Percentiles rank a stretch among this genome's conserved stretches.
Conservation (phyloP, 2,113 vertebrate species). For the Gambusia holbrooki region DNA sequence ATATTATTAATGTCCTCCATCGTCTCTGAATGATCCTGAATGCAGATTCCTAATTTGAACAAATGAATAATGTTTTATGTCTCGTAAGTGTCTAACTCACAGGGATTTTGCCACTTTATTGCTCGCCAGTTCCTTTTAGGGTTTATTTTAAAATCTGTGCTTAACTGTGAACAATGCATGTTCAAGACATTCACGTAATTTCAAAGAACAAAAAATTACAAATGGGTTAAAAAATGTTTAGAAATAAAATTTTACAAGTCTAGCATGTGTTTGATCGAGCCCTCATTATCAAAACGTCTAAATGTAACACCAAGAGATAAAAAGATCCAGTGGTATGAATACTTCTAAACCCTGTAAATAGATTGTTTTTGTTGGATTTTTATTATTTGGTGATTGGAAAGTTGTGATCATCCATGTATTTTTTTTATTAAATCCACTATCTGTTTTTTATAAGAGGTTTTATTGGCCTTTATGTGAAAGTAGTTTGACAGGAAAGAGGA, state of each 20-base stretch:
- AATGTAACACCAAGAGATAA: not conserved
- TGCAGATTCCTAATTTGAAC: too few relatives aligned
- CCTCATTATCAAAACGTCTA: too few relatives aligned
- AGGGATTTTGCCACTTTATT: not conserved
- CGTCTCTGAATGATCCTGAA: not conserved
- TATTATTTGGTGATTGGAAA: not conserved
- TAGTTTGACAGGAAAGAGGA: too few relatives aligned
- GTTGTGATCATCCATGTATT: not conserved
- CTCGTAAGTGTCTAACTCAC: not conserved
- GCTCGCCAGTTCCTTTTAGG: not conserved
- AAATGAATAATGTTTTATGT: too few relatives aligned
- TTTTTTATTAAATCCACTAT: too few relatives aligned
- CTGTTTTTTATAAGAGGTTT: too few relatives aligned
- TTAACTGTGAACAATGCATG: not conserved
- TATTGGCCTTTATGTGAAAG: too few relatives aligned
- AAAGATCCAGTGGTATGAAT: not conserved
- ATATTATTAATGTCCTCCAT: not conserved
- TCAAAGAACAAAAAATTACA: too few relatives aligned
- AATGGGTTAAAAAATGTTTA: too few relatives aligned
- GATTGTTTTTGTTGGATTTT: too few relatives aligned
- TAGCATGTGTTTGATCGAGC: not conserved
- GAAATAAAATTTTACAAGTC: too few relatives aligned
- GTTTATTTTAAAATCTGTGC: not conserved
- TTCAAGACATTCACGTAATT: not conserved
- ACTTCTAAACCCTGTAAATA: not conserved